phyloP scores from a whole-genome alignment of 2,888 invertebrate genomes.

The Hyposoter dolosus region DNA sequence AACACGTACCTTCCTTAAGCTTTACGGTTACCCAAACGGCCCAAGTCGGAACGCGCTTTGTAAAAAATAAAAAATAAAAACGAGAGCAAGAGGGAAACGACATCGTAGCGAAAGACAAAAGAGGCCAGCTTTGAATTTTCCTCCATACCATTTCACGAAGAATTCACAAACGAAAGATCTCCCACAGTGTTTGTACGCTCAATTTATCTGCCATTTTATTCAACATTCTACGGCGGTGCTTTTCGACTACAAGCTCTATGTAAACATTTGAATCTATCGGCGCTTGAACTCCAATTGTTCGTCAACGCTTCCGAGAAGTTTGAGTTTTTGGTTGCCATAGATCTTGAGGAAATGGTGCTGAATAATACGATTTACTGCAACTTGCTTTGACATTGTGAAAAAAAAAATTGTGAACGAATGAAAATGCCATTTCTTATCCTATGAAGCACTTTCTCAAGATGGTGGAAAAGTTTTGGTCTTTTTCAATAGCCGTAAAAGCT shows the following conservation, averaged over 20 bases:
- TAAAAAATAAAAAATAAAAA: neutral
- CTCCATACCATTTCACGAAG: slow-evolving; percentile 6
- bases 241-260: slow-evolving; percentile 1
- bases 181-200: slow-evolving; percentile 5
- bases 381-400: neutral
- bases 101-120: slow-evolving; percentile 19
- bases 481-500: neutral
- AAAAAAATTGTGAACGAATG: neutral
- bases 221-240: neutral
- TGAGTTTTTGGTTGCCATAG: neutral
- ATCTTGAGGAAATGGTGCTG: neutral
- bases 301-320: slow-evolving; percentile 7
- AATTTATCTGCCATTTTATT: slow-evolving; percentile 19
- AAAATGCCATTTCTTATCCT: neutral
- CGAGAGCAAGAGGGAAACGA: neutral
- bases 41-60: slow-evolving; percentile 14
- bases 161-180: slow-evolving; percentile 9
- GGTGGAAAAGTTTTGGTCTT: neutral
- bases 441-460: neutral
- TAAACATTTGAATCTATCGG: slow-evolving; percentile 4
- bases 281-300: neutral
- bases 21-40: slow-evolving; percentile 37
- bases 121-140: slow-evolving; percentile 10
- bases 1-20: slow-evolving; percentile 35
- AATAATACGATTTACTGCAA: neutral